A percentile compares a stretch with the other conserved stretches of the same genome.
These are phyloP conservation scores for Furnarius figulus DNA, from an alignment of 2,113 vertebrate genomes.

Conservation along the genomic window DNA sequence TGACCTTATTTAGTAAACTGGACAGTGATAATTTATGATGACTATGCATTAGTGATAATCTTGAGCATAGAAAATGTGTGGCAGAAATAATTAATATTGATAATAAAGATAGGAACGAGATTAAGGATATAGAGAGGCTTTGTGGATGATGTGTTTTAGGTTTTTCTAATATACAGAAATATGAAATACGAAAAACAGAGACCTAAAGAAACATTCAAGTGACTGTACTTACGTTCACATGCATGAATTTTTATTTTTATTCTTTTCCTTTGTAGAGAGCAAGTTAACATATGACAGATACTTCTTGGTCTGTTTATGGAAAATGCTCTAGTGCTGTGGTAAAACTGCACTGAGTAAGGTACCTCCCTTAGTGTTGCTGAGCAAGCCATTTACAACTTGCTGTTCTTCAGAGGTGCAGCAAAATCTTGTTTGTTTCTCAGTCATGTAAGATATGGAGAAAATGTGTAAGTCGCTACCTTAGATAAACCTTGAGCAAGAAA, in stretches of 20 bases:
- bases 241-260: background rate
- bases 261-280: background rate
- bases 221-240: background rate
- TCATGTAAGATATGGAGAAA: background rate
- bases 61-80: background rate
- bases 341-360: background rate
- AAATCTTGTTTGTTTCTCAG: background rate
- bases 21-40: background rate
- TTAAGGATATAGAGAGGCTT: background rate
- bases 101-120: background rate
- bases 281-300: background rate
- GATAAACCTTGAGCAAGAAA: background rate
- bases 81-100: background rate
- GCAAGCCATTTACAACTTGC: background rate
- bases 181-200: background rate
- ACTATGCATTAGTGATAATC: background rate
- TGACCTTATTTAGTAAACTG: slow-evolving; percentile 35
- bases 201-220: background rate
- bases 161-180: background rate
- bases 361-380: background rate
- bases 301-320: background rate
- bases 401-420: background rate
- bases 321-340: background rate
- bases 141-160: background rate
- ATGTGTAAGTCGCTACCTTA: background rate